A percentile compares a stretch with the other conserved stretches of the same genome.
These are phyloP conservation scores for Drosophila phalerata DNA, from an alignment of 2,888 invertebrate genomes.

Conservation along the genomic window DNA sequence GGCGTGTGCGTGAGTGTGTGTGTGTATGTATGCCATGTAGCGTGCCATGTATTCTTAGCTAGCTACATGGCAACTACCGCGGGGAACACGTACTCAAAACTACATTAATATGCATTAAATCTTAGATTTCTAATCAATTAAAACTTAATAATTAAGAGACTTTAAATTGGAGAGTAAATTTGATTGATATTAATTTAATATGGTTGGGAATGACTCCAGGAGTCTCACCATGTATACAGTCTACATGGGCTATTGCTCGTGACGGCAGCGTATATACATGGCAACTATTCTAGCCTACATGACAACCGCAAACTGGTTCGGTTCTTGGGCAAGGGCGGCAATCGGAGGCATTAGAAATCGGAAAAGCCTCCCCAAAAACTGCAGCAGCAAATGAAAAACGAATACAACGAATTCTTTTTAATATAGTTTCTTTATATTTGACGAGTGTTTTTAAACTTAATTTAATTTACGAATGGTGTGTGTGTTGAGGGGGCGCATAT, in stretches of 20 bases:
- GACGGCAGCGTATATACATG: slow-evolving; percentile 43
- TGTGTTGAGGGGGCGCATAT: neutral
- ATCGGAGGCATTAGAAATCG: slow-evolving; percentile 42
- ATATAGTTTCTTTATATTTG: slow-evolving; percentile 33
- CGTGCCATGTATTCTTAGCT: slow-evolving; percentile 53
- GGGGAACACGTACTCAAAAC: slow-evolving; percentile 24
- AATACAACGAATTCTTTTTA: neutral
- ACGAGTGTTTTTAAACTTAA: slow-evolving; percentile 10
- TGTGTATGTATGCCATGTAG: slow-evolving; percentile 56
- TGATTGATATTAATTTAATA: neutral
- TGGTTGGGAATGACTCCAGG: slow-evolving; percentile 17
- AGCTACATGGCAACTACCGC: slow-evolving; percentile 56
- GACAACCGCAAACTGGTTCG: slow-evolving; percentile 58
- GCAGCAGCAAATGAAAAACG: slow-evolving; percentile 10
- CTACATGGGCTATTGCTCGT: slow-evolving; percentile 1
- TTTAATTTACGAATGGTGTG: slow-evolving; percentile 25
- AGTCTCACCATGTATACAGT: slow-evolving; percentile 66
- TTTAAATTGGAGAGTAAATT: neutral
- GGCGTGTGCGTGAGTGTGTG: slow-evolving; percentile 39
- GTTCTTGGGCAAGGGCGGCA: slow-evolving; percentile 48
- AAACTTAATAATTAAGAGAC: neutral
- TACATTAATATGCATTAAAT: neutral
- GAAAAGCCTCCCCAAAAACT: slow-evolving; percentile 34
- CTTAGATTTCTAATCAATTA: neutral
- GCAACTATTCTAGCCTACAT: slow-evolving; percentile 58